Percentiles rank a stretch among this genome's conserved stretches.
phyloP scores from a whole-genome alignment of 2,797 vertebrate genomes.

The Serranus cabrilla region DNA sequence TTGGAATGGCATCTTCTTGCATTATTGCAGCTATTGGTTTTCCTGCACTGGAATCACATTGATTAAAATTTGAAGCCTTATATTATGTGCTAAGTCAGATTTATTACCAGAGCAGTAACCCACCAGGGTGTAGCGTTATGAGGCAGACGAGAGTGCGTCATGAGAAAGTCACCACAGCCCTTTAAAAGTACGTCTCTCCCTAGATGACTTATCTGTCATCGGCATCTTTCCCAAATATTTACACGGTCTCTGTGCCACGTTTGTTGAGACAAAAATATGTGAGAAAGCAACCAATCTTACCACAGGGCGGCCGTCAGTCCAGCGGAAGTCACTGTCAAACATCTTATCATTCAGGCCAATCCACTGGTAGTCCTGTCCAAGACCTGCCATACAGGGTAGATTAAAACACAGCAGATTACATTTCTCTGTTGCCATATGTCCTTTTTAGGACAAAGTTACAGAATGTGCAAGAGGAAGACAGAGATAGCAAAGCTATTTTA shows the following conservation, averaged over 20 bases:
- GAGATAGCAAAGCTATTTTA: slow-evolving; percentile 47
- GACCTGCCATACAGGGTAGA: slow-evolving; percentile 82
- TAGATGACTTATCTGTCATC: slow-evolving; percentile 57
- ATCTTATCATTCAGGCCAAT: slow-evolving; percentile 99
- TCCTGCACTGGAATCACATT: not conserved
- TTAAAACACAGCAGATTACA: slow-evolving; percentile 61
- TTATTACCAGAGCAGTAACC: slow-evolving; percentile 37
- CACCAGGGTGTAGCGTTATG: slow-evolving; percentile 32
- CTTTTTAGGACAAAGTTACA: slow-evolving; percentile 53
- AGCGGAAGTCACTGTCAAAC: slow-evolving; percentile 98
- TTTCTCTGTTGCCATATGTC: slow-evolving; percentile 22
- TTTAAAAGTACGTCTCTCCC: slow-evolving; percentile 50
- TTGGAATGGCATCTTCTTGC: not conserved
- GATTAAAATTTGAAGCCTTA: slow-evolving; percentile 8
- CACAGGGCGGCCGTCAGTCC: slow-evolving; percentile 94
- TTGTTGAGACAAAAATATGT: slow-evolving; percentile 63
- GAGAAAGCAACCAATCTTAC: slow-evolving; percentile 86
- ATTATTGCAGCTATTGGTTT: slow-evolving; percentile 21
- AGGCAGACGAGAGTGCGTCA: slow-evolving; percentile 48
- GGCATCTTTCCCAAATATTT: slow-evolving; percentile 70
- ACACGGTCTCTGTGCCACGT: slow-evolving; percentile 58
- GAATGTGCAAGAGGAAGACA: slow-evolving; percentile 18
- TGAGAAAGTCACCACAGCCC: slow-evolving; percentile 59
- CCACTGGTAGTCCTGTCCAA: slow-evolving; percentile 99
- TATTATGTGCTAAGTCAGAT: slow-evolving; percentile 24